A percentile compares a stretch with the other conserved stretches of the same genome.
Evolutionary conservation across 2,113 vertebrate species (phyloP).

Genomic region (Pachycephala philippinensis): DNA sequence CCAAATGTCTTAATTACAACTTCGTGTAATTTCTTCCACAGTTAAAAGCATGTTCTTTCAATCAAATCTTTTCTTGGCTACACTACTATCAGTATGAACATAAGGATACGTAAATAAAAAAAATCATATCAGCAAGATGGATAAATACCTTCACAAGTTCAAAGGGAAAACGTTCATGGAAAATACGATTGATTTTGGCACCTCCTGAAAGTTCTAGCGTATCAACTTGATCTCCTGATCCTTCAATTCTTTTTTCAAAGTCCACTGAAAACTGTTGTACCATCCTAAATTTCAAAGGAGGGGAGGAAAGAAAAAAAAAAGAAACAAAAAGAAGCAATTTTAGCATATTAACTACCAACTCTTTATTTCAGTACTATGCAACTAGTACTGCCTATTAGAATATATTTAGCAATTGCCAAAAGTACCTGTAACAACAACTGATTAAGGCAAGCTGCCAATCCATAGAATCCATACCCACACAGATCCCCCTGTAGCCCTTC

Average conservation of each 20-base stretch:
- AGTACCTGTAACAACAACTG: background rate
- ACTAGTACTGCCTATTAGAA: background rate
- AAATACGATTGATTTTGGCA: constrained; percentile 82
- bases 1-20: background rate
- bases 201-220: constrained; percentile 79
- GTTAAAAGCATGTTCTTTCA: background rate
- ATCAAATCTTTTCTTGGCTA: background rate
- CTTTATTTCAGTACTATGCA: background rate
- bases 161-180: constrained; percentile 82
- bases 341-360: background rate
- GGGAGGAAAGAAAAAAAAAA: background rate
- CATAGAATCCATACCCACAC: background rate
- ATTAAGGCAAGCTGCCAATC: background rate
- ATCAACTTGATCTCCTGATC: constrained; percentile 80
- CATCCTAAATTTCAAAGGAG: constrained; percentile 64
- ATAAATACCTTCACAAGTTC: constrained; percentile 79
- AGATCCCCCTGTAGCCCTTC: background rate
- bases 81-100: background rate
- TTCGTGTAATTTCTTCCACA: background rate
- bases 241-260: constrained; percentile 81
- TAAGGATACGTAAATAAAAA: background rate
- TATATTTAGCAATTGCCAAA: background rate
- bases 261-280: constrained; percentile 81
- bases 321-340: background rate
- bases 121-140: background rate